Evolutionary conservation across 2,113 vertebrate species (phyloP), one percentile per base, ranked within the genome.

Genomic region (Halcyon malimbica): DNA sequence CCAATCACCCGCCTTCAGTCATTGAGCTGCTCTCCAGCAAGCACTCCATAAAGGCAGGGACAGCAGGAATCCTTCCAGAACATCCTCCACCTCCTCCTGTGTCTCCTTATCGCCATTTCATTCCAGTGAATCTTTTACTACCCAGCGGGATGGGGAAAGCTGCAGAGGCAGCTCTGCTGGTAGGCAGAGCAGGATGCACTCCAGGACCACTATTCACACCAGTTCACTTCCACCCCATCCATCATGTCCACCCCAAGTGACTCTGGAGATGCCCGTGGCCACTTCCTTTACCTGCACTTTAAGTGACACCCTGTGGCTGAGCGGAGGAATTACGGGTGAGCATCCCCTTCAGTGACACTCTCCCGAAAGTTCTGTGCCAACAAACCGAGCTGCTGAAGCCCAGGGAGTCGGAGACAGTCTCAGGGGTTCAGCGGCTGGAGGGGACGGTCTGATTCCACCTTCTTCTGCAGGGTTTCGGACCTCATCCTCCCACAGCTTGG

Each of bases 291-390:
- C 69, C 89, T 89, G 89, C 94, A 87, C 94, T 89, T 69, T 87
- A 95, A 85, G 96, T 97, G 96, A 97, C 96, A 97, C 92, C 96
- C 87, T 94, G 96, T 94, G 96, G 95, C 81, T 90, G 84, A 24
- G 69, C 81, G 50, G 62, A 6, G 78, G 91, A 91, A 96, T 51
- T 88, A 90, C 96, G 37, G 53, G 53, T 73, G 80, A 2, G 74
- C 77, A 24, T n/a, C 12, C 44, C 44, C 59, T 69, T 39, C 86
- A 1, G 69, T 3, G 76, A 5, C 80, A 41, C 51, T 21, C 35
- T 59, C 48, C 68, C 37, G 16, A 6, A 13, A 31, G 33, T 42
- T 16, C 7, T 6, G 59, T 2, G 73, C 28, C 63, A 67, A 11
- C 10, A 9, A 18, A 46, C 33, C 17, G 16, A 44, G 28, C 28